Conservation (phyloP, 2,797 vertebrate genomes). For the Notolepis coatsorum region DNA sequence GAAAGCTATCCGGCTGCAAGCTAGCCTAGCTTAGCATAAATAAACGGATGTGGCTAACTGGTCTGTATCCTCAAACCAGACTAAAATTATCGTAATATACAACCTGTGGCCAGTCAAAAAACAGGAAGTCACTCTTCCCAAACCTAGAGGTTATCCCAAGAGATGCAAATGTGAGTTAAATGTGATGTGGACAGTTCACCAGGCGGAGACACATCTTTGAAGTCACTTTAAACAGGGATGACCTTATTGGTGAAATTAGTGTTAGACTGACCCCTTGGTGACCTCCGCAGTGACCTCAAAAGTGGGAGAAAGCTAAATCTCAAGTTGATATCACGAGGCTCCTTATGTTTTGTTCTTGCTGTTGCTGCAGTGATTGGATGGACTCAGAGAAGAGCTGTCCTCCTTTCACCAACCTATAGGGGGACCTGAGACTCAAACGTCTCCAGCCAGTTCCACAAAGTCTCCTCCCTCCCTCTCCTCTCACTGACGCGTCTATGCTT, state of each 20-base stretch:
- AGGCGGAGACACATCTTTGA: too few species aligned
- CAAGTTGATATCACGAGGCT: too few species aligned
- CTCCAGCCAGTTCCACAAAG: not conserved
- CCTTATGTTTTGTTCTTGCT: too few species aligned
- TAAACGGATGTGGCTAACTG: too few species aligned
- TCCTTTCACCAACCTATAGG: conserved; percentile 12
- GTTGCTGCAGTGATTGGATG: not conserved
- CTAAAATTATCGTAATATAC: not conserved
- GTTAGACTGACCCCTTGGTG: too few species aligned
- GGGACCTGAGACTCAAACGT: conserved; percentile 14
- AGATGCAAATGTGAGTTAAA: not conserved
- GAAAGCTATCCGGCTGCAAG: too few species aligned
- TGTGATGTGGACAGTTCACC: not conserved
- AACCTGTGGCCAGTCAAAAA: not conserved
- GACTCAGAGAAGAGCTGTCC: conserved; percentile 21
- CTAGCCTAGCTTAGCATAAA: too few species aligned
- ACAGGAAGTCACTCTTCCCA: not conserved
- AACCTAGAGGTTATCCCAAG: too few species aligned
- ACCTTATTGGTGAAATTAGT: too few species aligned
- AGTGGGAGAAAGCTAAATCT: too few species aligned
- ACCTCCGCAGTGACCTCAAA: too few species aligned
- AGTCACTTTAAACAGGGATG: too few species aligned
- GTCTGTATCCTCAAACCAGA: not conserved
- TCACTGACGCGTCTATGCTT: conserved; percentile 59
- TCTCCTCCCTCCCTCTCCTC: not conserved